These are phyloP conservation scores for Synanthedon formicaeformis DNA, from an alignment of 2,888 invertebrate genomes.

Conservation along the genomic window DNA sequence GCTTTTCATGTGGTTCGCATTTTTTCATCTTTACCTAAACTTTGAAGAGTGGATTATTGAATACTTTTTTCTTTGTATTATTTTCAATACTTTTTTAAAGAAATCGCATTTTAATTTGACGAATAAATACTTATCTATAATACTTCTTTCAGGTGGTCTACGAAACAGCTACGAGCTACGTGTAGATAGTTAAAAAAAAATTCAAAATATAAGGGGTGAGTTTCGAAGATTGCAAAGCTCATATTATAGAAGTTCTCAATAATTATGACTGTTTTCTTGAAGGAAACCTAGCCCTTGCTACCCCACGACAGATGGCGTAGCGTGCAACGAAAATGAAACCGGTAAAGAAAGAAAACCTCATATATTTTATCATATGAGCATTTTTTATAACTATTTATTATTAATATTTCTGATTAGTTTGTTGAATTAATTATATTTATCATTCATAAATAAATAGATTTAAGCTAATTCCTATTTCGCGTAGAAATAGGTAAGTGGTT, in stretches of 20 bases:
- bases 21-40: constrained; percentile 19
- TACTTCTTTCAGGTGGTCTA: neutral
- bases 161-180: neutral
- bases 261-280: constrained; percentile 8
- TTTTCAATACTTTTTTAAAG: neutral
- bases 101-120: too few species aligned
- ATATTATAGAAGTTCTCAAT: constrained; percentile 13
- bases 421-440: too few species aligned
- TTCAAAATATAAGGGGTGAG: neutral
- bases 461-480: too few species aligned
- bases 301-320: constrained; percentile 59
- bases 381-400: too few species aligned
- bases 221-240: constrained; percentile 2
- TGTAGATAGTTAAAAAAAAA: too few species aligned
- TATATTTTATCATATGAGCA: too few species aligned
- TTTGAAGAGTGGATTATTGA: constrained; percentile 3
- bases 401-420: too few species aligned
- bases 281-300: constrained; percentile 27
- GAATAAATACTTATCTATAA: neutral
- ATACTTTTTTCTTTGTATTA: neutral
- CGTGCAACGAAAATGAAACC: neutral
- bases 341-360: too few species aligned
- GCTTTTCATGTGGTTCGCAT: constrained; percentile 35
- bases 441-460: too few species aligned
- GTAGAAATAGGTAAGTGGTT: too few species aligned